Conservation (phyloP, 2,888 invertebrate genomes). For the Bugulina stolonifera region DNA sequence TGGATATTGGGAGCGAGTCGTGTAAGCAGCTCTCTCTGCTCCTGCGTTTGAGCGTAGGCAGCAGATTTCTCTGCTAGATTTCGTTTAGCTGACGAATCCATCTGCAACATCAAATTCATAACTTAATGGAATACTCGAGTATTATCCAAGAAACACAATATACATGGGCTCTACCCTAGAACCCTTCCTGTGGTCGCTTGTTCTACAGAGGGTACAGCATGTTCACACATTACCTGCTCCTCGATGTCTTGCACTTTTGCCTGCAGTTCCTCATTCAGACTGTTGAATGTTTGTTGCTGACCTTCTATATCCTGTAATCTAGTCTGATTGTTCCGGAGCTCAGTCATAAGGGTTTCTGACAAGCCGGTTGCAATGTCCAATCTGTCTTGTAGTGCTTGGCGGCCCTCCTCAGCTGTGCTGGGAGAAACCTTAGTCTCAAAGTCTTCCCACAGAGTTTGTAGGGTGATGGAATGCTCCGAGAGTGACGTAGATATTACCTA, state of each 20-base stretch:
- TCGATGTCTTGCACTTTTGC: not conserved
- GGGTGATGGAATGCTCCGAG: not conserved
- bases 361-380: not conserved
- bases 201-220: too few relatives aligned
- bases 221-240: slow-evolving; percentile 24
- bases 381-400: not conserved
- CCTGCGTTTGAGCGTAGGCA: not conserved
- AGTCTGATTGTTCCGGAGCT: not conserved
- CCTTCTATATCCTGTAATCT: slow-evolving; percentile 11
- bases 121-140: too few relatives aligned
- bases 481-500: not conserved
- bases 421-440: slow-evolving; percentile 8
- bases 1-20: not conserved
- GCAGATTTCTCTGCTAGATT: not conserved
- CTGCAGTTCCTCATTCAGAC: not conserved
- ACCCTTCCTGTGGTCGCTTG: too few relatives aligned
- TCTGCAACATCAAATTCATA: not conserved
- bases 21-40: not conserved
- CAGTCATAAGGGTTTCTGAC: not conserved
- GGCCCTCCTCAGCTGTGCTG: slow-evolving; percentile 13
- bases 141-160: too few relatives aligned
- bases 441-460: not conserved
- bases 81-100: not conserved
- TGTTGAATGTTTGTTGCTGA: not conserved
- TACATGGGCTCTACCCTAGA: too few relatives aligned